Percentiles rank a stretch among this genome's conserved stretches.
Conservation (phyloP, 2,797 vertebrate genomes). For the Melanotaenia pygmaea region DNA sequence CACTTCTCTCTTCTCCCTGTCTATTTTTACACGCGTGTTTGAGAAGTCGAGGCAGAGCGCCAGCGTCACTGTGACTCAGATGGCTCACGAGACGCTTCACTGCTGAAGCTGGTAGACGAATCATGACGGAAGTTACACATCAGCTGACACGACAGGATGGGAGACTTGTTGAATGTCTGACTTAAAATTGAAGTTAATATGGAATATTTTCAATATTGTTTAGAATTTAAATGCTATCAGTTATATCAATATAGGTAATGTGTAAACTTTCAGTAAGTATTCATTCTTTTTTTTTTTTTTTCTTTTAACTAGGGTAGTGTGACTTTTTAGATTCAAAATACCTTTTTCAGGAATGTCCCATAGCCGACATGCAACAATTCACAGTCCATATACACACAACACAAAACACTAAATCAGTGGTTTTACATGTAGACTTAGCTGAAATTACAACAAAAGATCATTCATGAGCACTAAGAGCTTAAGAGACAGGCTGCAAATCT, state of each 20-base stretch:
- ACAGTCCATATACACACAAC: no score
- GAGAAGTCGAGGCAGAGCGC: constrained; percentile 57
- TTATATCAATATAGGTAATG: no score
- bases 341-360: no score
- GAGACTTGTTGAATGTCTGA: constrained; percentile 30
- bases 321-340: no score
- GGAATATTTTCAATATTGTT: not conserved
- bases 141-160: constrained; percentile 23
- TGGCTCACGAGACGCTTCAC: constrained; percentile 60
- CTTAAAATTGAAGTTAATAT: not conserved
- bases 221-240: not conserved
- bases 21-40: constrained; percentile 76
- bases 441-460: no score
- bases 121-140: constrained; percentile 42
- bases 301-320: no score
- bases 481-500: not conserved
- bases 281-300: no score
- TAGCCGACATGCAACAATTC: no score
- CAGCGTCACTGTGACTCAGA: constrained; percentile 71
- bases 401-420: no score
- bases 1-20: constrained; percentile 63
- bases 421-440: no score
- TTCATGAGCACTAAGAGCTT: not conserved
- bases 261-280: no score
- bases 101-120: constrained; percentile 49